phyloP scores from a whole-genome alignment of 2,113 vertebrate species.

The Raja brachyura region DNA sequence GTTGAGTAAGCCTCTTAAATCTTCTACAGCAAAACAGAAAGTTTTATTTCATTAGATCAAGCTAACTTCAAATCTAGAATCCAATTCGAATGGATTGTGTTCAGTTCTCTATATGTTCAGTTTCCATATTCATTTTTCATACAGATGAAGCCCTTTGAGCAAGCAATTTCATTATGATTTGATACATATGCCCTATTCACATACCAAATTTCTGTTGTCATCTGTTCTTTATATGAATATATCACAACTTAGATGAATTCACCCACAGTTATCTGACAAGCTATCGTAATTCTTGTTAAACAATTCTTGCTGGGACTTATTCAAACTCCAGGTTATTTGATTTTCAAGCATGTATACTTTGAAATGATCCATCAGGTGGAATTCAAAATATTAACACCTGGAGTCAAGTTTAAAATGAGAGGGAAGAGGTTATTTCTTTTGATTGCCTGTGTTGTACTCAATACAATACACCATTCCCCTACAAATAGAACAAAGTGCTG shows the following conservation, averaged over 20 bases:
- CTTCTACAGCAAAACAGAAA: neutral
- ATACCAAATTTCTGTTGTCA: neutral
- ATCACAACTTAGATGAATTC: neutral
- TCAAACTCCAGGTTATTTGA: slow-evolving; percentile 9
- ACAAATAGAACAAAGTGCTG: too few species aligned
- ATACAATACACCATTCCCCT: neutral
- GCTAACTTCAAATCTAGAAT: neutral
- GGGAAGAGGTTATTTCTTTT: slow-evolving; percentile 12
- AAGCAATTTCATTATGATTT: slow-evolving; percentile 20
- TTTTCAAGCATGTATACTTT: slow-evolving; percentile 23
- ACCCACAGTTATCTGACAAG: neutral
- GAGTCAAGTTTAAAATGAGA: slow-evolving; percentile 2
- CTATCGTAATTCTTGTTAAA: neutral
- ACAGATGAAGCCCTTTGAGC: neutral
- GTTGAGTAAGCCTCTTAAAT: neutral
- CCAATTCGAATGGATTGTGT: neutral
- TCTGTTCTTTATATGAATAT: slow-evolving; percentile 2
- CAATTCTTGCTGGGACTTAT: neutral
- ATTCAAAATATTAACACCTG: slow-evolving; percentile 26
- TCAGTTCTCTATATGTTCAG: neutral
- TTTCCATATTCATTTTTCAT: slow-evolving; percentile 18
- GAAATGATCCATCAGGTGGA: neutral
- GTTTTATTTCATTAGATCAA: neutral
- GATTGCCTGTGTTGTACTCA: slow-evolving; percentile 25
- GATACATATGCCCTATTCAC: slow-evolving; percentile 15